A percentile compares a stretch with the other conserved stretches of the same genome.
Conservation (phyloP, 1,140 invertebrate species). For the Aphelinus atriplicis region DNA sequence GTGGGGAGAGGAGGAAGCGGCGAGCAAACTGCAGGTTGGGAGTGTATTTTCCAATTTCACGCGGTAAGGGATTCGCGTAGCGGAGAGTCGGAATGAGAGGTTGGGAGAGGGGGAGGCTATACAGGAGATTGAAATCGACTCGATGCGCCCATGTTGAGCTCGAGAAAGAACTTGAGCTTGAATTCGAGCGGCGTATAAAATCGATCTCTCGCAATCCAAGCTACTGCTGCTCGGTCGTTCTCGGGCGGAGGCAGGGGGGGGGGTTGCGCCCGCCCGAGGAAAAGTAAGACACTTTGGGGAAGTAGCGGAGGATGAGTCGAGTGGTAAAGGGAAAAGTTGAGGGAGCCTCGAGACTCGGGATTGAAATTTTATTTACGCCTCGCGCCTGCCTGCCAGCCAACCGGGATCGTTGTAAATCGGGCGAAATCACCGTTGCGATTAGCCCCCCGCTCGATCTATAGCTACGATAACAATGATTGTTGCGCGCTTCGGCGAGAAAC, state of each 20-base stretch:
- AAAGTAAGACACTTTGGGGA: neutral
- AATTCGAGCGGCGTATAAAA: conserved; percentile 27
- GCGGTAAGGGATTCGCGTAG: conserved; percentile 6
- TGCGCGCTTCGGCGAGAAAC: too few relatives aligned
- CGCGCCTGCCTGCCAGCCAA: too few relatives aligned
- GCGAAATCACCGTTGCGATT: too few relatives aligned
- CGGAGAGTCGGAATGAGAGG: neutral
- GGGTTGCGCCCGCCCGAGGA: neutral
- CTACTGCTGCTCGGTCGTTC: neutral
- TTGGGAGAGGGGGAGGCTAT: neutral
- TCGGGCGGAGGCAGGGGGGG: neutral
- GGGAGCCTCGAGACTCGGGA: neutral
- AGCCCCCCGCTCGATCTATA: too few relatives aligned
- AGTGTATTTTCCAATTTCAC: conserved; percentile 39
- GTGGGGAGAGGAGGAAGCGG: too few relatives aligned
- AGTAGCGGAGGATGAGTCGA: conserved; percentile 20
- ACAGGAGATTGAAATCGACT: conserved; percentile 39
- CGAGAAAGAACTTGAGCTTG: conserved; percentile 23
- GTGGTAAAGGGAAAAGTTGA: conserved; percentile 15
- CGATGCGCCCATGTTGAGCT: conserved; percentile 10
- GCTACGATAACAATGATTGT: too few relatives aligned
- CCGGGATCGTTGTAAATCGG: too few relatives aligned
- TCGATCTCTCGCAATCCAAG: conserved; percentile 9
- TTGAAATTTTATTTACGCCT: conserved; percentile 34
- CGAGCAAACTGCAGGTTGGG: neutral